Percentiles rank a stretch among this genome's conserved stretches.
Evolutionary conservation across 1,140 invertebrate genomes (phyloP).

Genomic region (Potamilus streckersoni): DNA sequence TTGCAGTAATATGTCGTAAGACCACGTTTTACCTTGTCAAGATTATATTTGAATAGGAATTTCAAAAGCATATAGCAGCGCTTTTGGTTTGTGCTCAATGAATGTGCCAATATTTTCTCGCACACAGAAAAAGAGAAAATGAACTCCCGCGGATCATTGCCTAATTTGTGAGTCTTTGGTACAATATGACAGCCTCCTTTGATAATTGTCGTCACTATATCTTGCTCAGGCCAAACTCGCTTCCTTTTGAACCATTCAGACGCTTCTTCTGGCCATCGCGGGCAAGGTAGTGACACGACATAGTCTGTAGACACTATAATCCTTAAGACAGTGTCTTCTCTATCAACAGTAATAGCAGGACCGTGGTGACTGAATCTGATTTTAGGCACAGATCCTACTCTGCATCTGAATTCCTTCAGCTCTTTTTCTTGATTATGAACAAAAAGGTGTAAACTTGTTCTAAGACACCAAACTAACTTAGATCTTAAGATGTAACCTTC

Average conservation of each 20-base stretch:
- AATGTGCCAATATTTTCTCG: constrained; percentile 3
- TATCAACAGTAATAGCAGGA: constrained; percentile 7
- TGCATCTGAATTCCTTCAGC: background rate
- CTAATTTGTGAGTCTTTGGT: constrained; percentile 4
- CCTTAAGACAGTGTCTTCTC: background rate
- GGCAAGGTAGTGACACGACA: constrained; percentile 11
- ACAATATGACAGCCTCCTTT: constrained; percentile 19
- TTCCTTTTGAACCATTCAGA: background rate
- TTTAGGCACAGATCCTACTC: background rate
- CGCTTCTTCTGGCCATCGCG: constrained; percentile 11
- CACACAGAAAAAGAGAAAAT: constrained; percentile 8
- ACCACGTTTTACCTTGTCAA: constrained; percentile 14
- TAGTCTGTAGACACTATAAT: constrained; percentile 2
- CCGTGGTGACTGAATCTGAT: constrained; percentile 9
- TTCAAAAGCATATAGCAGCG: constrained; percentile 19
- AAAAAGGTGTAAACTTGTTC: background rate
- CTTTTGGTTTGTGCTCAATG: background rate
- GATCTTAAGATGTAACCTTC: background rate
- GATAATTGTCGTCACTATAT: background rate
- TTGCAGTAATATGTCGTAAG: constrained; percentile 16
- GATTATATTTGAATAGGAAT: constrained; percentile 5
- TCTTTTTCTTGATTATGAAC: background rate
- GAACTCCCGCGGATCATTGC: constrained; percentile 13
- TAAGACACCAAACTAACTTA: background rate
- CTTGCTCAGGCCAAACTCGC: constrained; percentile 3